Evolutionary conservation across 53 echinoderm and acorn worm species (phyloP).

Genomic region (Paracentrotus lividus): DNA sequence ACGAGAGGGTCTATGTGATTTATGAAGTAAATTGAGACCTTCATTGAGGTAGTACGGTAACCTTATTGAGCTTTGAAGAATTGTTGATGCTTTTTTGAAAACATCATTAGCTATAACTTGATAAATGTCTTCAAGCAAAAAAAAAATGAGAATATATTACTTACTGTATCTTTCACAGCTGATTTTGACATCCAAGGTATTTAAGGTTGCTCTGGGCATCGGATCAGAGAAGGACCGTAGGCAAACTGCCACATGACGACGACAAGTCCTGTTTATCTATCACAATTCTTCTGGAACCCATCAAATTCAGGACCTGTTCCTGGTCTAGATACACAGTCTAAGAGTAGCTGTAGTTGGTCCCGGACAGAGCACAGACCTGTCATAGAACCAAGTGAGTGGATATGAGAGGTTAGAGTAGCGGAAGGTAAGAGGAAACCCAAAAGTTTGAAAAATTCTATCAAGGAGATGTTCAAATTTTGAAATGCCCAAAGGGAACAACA

Average conservation of each 20-base stretch:
- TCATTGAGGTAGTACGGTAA: too few species aligned
- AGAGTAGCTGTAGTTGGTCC: conserved; percentile 80
- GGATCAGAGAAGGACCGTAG: conserved; percentile 73
- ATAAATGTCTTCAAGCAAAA: too few species aligned
- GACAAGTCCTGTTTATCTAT: conserved; percentile 84
- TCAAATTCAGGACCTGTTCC: conserved; percentile 71
- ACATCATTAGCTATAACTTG: too few species aligned
- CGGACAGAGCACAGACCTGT: conserved; percentile 81
- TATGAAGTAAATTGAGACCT: too few species aligned
- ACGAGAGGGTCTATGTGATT: too few species aligned
- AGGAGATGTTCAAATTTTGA: too few species aligned
- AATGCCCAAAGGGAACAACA: too few species aligned
- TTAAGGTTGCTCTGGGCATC: conserved; percentile 80
- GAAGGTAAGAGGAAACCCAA: too few species aligned
- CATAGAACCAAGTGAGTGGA: not conserved
- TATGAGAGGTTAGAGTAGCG: not conserved
- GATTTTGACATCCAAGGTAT: conserved; percentile 83
- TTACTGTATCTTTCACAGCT: conserved; percentile 84
- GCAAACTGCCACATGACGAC: conserved; percentile 81
- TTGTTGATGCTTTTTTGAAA: too few species aligned
- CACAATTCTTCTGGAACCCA: conserved; percentile 88
- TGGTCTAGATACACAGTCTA: conserved; percentile 76
- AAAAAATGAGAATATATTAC: too few species aligned
- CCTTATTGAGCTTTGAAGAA: too few species aligned
- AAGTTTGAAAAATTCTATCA: too few species aligned